A percentile compares a stretch with the other conserved stretches of the same genome.
Evolutionary conservation across 2,888 invertebrate species (phyloP).

Genomic region (Alsophila aescularia): DNA sequence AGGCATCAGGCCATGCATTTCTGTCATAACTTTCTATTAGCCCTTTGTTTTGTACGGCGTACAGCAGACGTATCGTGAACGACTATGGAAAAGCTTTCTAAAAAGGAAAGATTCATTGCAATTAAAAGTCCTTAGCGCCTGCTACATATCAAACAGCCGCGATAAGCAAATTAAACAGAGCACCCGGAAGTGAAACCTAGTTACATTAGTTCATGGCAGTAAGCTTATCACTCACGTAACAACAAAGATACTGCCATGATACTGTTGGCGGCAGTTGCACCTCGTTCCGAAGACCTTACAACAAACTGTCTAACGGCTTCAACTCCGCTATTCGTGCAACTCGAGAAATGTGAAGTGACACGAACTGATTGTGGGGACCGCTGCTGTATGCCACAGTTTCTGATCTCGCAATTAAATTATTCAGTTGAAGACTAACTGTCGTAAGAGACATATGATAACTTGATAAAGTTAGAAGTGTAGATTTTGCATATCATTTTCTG

Average conservation of each 20-base stretch:
- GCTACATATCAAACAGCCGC: background rate
- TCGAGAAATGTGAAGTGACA: slow-evolving; percentile 58
- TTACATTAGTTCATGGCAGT: slow-evolving; percentile 40
- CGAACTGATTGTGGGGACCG: slow-evolving; percentile 54
- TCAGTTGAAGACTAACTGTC: background rate
- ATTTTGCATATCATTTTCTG: too few species aligned
- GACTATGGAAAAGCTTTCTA: background rate
- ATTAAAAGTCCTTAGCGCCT: background rate
- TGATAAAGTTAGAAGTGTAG: too few species aligned
- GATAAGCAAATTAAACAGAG: slow-evolving; percentile 39
- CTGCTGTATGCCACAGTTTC: slow-evolving; percentile 5
- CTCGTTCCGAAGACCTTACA: slow-evolving; percentile 65
- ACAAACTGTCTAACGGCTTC: slow-evolving; percentile 71
- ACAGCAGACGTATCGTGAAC: too few species aligned
- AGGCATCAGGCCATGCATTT: too few species aligned
- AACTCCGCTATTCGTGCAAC: slow-evolving; percentile 55
- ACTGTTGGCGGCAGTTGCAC: slow-evolving; percentile 57
- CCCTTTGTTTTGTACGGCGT: too few species aligned
- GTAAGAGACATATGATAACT: too few species aligned
- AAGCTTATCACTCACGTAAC: slow-evolving; percentile 53
- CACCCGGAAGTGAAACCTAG: slow-evolving; percentile 35
- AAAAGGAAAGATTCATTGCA: background rate
- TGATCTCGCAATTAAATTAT: background rate
- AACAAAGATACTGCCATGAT: slow-evolving; percentile 53
- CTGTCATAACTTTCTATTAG: too few species aligned